Evolutionary conservation across 1,140 invertebrate genomes (phyloP), one percentile per base, ranked within the genome.

Genomic region (Hycleus cichorii): DNA sequence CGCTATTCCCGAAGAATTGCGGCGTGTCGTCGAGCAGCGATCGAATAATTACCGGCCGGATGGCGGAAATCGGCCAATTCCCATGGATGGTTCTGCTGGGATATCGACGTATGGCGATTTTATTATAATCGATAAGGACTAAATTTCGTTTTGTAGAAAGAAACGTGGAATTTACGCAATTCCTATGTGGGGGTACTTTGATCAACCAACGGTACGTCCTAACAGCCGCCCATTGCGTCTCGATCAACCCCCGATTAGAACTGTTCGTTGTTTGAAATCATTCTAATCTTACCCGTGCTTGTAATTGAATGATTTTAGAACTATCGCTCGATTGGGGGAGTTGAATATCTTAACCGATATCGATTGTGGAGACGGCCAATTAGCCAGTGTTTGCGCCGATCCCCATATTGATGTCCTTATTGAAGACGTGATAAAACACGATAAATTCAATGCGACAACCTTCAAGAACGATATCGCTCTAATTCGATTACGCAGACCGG

Each of bases 191-290:
- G 3, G 81, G 81, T 4, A 79, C 79, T 32, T 61, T 82, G 32
- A 81, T 82, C 59, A 78, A 76, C n/a, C 72, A 72, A 47, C 73
- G 73, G 39, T 81, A 81, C 60, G 72, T 82, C 3, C 57, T 82
- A 26, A 93, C 91, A 0, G 91, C 91, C 0, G 89, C 87, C 0
- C 92, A 95, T 68, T 95, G 92, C 64, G 76, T 93, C 32, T 32
- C 7, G 4, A 32, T 5, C 80, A 80, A 53, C 81, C 80, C 6
- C 73, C 72, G 4, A 74, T 26, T 26, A 52, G 11, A 27, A 43
- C 11, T 43, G 42, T 18, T 18, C 18, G 18, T 18, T 1, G 18
- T 18, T 18, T 18, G 1, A 18, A 18, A 18, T 18, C 18, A 18
- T 18, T 18, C 18, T 18, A 18, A 18, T 18, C 18, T 18, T 18